phyloP scores from a whole-genome alignment of 2,113 vertebrate genomes.

The Zeus faber region DNA sequence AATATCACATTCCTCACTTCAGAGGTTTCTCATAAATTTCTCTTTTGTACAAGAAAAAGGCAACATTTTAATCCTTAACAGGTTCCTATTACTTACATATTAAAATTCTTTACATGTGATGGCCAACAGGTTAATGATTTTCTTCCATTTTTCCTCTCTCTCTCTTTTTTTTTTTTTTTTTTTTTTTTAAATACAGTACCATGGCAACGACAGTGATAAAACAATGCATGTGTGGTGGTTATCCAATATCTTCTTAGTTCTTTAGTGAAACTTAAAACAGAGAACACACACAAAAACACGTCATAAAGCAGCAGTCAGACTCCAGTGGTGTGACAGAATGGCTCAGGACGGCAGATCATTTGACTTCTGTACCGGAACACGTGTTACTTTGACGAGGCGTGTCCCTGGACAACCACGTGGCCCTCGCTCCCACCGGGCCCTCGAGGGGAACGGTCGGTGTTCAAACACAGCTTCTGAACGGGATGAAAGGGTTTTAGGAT shows the following conservation, averaged over 20 bases:
- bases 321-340: slow-evolving; percentile 86
- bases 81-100: slow-evolving; percentile 91
- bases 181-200: slow-evolving; percentile 86
- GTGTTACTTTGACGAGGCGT: too few relatives aligned
- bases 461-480: too few relatives aligned
- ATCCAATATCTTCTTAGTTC: slow-evolving; percentile 67
- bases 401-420: neutral
- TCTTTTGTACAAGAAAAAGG: slow-evolving; percentile 99
- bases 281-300: slow-evolving; percentile 80
- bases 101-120: slow-evolving; percentile 88
- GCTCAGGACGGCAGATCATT: slow-evolving; percentile 96
- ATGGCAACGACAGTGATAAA: slow-evolving; percentile 91
- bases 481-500: too few relatives aligned
- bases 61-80: slow-evolving; percentile 86
- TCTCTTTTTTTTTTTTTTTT: slow-evolving; percentile 10
- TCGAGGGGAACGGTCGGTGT: neutral
- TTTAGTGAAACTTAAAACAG: slow-evolving; percentile 82
- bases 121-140: slow-evolving; percentile 74
- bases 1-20: slow-evolving; percentile 91
- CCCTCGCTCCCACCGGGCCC: neutral
- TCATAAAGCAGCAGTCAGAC: slow-evolving; percentile 86
- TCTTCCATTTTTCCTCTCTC: slow-evolving; percentile 16
- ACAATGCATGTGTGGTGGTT: slow-evolving; percentile 80
- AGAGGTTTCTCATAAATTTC: slow-evolving; percentile 94
- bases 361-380: slow-evolving; percentile 68